Conservation (phyloP, 2,113 vertebrate species). For the Dicrurus megarhynchus region DNA sequence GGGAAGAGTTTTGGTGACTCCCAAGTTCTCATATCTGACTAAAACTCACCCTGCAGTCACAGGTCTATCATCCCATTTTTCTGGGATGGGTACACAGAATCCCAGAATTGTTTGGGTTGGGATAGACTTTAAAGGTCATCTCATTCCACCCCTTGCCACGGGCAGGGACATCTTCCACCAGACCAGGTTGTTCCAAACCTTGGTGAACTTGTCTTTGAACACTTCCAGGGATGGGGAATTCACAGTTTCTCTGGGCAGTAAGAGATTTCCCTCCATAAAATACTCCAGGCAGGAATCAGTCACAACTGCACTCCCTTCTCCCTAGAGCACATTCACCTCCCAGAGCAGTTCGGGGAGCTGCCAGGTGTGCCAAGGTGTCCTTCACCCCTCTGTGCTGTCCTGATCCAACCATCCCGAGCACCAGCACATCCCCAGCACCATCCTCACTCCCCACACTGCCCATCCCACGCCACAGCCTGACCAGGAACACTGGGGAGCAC, state of each 20-base stretch:
- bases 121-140: background rate
- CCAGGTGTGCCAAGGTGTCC: background rate
- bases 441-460: background rate
- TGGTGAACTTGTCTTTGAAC: background rate
- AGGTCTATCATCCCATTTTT: background rate
- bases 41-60: background rate
- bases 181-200: background rate
- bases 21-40: background rate
- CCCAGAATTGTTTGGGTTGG: background rate
- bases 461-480: fast-evolving
- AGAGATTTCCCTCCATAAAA: background rate
- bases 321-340: background rate
- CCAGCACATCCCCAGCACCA: fast-evolving
- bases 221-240: background rate
- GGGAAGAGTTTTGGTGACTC: background rate
- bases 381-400: background rate
- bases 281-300: background rate
- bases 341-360: background rate
- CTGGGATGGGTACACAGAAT: background rate
- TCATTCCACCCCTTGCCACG: background rate
- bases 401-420: fast-evolving
- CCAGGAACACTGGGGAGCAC: background rate
- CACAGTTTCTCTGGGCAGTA: background rate
- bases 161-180: background rate
- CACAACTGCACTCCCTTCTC: background rate